Base-by-base conservation (phyloP, 2,113 vertebrate species). In the Scophthalmus maximus region DNA sequence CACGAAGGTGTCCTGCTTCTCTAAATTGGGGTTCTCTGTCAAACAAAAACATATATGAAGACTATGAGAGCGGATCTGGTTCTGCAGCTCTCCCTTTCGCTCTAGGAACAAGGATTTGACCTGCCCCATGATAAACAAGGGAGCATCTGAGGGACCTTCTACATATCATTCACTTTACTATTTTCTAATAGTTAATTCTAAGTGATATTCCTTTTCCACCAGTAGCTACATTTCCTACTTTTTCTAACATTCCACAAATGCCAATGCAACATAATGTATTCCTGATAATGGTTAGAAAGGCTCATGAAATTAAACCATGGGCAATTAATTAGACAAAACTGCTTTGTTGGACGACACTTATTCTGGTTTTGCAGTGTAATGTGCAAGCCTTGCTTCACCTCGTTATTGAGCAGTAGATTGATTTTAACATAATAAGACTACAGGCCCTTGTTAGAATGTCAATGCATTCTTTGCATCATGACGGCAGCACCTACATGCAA, bases 1-100 rank as follows among this genome's bases (percentile, higher is more conserved):
- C 78, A 95, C 87, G 85, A 99, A 99, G 12, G 95, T 96, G 83
- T 98, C 97, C 79, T 96, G 97, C 69, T 97, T 97, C 80, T 97
- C 96, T 18, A 89, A 60, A 52, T 71, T 88, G 8, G 87, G 92
- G 78, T 97, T 95, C 73, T 96, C 98, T 99, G 93, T 77, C 23
- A 78, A 76, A 89, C 17, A 80, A 3, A 80, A 22, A 42, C 8
- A 63, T 62, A 66, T n/a, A 68, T 11, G 1, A 56, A 18, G 2
- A 27, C 51, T 17, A 29, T 59, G 25, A 73, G 11, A 46, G 11
- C 8, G 26, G 20, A 47, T 15, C 4, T 36, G 51, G 9, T 53
- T 7, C 4, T 47, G 20, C 0, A 65, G 14, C 15, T 25, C 36
- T 65, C 4, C 9, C 49, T 10, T 26, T 30, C 38, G 29, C 9